Base-by-base conservation (phyloP, 2,797 vertebrate genomes). In the Fringilla coelebs region DNA sequence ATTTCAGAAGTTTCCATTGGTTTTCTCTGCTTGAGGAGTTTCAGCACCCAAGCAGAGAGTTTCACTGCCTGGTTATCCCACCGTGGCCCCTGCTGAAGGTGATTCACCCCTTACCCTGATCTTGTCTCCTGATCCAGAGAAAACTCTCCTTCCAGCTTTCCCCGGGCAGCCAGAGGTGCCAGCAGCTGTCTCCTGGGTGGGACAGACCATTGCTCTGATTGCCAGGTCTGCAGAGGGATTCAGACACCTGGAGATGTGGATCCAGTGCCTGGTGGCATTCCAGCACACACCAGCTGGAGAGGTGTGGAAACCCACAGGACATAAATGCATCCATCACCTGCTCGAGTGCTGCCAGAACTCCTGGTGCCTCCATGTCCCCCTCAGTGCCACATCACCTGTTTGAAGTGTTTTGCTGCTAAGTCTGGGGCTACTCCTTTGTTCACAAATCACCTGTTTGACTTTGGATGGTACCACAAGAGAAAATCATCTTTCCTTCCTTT, bases 11-110 rank as follows among this genome's bases (percentile, higher is more conserved):
- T 43, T 57, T 51, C 19, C 11, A 5, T 65, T 92, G 40, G 78
- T 32, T 48, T 49, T 62, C 48, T 13, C 48, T 28, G 41, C 72
- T 52, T 1, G 8, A 90, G 46, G 60, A 55, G 40, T 22, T 73
- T 36, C 36, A 17, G 58, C 13, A 10, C 11, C 54, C 40, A 43
- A 43, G 65, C 36, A 24, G 61, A 66, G 49, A 36, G 11, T 24
- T 13, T 63, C 40, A 0, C 8, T 18, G 25, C 24, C 13, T 2
- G 0, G 17, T 72, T 25, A 26, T 31, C 41, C 34, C 41, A 8
- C 11, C 20, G 3, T 17, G 4, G 14, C 17, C 6, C 5, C 36
- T 13, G 24, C 32, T 60, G 25, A 3, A 2, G 12, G 45, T 5
- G 36, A 13, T 32, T 76, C 67, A 18, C 9, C 6, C 38, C 66